A percentile compares a stretch with the other conserved stretches of the same genome.
Evolutionary conservation across 1,140 invertebrate genomes (phyloP).

Genomic region (Drosophila triauraria): DNA sequence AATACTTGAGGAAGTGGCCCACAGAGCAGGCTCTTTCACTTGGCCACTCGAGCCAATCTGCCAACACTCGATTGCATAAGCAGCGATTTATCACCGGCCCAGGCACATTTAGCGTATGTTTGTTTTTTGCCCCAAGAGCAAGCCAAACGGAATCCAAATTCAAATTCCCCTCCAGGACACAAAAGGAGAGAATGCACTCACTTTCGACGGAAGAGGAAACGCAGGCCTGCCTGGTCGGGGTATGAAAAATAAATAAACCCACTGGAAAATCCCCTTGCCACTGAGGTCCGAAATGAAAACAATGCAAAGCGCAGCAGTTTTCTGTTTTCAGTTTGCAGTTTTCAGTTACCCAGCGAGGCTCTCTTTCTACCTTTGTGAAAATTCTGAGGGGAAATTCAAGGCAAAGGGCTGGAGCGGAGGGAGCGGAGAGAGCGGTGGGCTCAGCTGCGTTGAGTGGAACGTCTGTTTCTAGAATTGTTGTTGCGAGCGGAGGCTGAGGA

Average conservation of each 20-base stretch:
- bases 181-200: conserved; percentile 40
- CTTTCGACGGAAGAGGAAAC: conserved; percentile 6
- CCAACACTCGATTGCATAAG: conserved; percentile 48
- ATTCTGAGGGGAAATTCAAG: conserved; percentile 21
- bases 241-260: conserved; percentile 56
- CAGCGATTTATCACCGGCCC: conserved; percentile 68
- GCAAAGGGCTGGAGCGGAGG: background rate
- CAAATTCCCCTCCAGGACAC: conserved; percentile 42
- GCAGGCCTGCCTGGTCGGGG: background rate
- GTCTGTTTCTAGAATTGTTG: conserved; percentile 79
- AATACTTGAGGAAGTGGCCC: conserved; percentile 37
- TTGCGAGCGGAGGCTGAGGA: conserved; percentile 42
- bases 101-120: conserved; percentile 76
- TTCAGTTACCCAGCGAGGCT: conserved; percentile 30
- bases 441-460: conserved; percentile 79
- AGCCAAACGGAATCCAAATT: conserved; percentile 60
- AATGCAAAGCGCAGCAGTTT: conserved; percentile 77
- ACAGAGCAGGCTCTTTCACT: conserved; percentile 20
- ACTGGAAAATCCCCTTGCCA: conserved; percentile 43
- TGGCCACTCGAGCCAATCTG: conserved; percentile 60
- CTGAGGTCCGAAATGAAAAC: conserved; percentile 70
- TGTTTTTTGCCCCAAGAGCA: conserved; percentile 11
- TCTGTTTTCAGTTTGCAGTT: conserved; percentile 62
- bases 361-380: conserved; percentile 70
- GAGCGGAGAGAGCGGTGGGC: conserved; percentile 31